These are phyloP conservation scores for Takifugu ocellatus DNA, from an alignment of 2,797 vertebrate genomes.

Conservation along the genomic window DNA sequence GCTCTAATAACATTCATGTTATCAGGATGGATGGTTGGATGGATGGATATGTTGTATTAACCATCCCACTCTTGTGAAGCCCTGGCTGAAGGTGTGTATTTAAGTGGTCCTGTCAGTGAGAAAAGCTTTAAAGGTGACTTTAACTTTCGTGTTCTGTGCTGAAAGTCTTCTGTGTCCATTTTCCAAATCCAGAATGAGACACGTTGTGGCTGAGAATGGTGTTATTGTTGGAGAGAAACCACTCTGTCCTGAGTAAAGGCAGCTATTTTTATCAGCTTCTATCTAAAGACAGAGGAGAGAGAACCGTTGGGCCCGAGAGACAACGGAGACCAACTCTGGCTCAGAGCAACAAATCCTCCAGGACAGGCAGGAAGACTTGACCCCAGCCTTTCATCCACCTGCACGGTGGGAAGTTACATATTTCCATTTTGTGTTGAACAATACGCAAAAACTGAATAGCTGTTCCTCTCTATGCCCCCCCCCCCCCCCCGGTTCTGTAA, in stretches of 20 bases:
- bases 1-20: too few species aligned
- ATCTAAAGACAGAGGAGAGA: slow-evolving; percentile 33
- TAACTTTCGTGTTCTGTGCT: slow-evolving; percentile 33
- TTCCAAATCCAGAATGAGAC: slow-evolving; percentile 44
- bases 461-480: slow-evolving; percentile 39
- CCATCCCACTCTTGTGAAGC: too few species aligned
- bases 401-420: slow-evolving; percentile 44
- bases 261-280: slow-evolving; percentile 60
- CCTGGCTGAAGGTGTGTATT: too few species aligned
- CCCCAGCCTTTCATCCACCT: slow-evolving; percentile 64
- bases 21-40: too few species aligned
- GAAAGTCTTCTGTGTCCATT: slow-evolving; percentile 48
- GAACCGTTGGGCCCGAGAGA: slow-evolving; percentile 31
- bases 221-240: slow-evolving; percentile 37
- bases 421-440: not conserved
- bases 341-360: slow-evolving; percentile 67
- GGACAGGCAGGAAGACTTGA: slow-evolving; percentile 49
- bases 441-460: slow-evolving; percentile 8
- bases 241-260: slow-evolving; percentile 33
- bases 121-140: slow-evolving; percentile 45
- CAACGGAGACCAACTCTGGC: slow-evolving; percentile 43
- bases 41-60: too few species aligned
- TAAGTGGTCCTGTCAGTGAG: too few species aligned
- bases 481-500: slow-evolving; percentile 47
- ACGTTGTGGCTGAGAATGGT: slow-evolving; percentile 29